Percentiles rank a stretch among this genome's conserved stretches.
Evolutionary conservation across 2,888 invertebrate genomes (phyloP).

Genomic region (Chloroclysta siterata): DNA sequence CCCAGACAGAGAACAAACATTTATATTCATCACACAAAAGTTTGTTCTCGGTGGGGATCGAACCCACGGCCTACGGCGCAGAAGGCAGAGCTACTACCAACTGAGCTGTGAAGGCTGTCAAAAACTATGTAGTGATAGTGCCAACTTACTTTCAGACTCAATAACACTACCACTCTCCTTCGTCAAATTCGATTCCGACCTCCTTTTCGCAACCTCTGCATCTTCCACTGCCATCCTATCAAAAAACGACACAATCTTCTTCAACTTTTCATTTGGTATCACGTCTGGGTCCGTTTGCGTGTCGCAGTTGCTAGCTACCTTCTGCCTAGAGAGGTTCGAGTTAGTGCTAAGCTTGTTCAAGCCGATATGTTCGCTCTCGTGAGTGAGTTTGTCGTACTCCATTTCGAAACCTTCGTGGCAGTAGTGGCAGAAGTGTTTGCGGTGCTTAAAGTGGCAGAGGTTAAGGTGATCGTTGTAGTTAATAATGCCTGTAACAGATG

Average conservation of each 20-base stretch:
- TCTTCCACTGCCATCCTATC: constrained; percentile 69
- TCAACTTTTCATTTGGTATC: constrained; percentile 69
- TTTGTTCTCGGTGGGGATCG: too few species aligned
- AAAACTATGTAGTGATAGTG: too few species aligned
- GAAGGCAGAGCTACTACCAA: too few species aligned
- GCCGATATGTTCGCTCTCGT: constrained; percentile 76
- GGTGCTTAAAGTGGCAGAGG: constrained; percentile 68
- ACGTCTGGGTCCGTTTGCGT: constrained; percentile 70
- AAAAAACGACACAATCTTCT: constrained; percentile 76
- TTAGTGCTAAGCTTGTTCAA: constrained; percentile 54
- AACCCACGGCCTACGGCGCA: too few species aligned
- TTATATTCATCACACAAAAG: too few species aligned
- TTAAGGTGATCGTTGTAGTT: constrained; percentile 79
- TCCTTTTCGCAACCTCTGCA: constrained; percentile 56
- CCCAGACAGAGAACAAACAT: too few species aligned
- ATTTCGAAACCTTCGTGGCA: constrained; percentile 74
- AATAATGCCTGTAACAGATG: constrained; percentile 68
- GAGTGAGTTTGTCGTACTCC: constrained; percentile 60
- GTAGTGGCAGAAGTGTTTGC: constrained; percentile 67
- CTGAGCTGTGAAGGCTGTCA: too few species aligned
- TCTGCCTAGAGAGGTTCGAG: constrained; percentile 44
- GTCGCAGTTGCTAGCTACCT: constrained; percentile 55
- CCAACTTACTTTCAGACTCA: constrained; percentile 5
- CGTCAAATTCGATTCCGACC: constrained; percentile 58
- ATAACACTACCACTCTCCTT: constrained; percentile 33